Percentiles rank a stretch among this genome's conserved stretches.
phyloP scores from a whole-genome alignment of 2,113 vertebrate species.

The Psilopsiagon aurifrons region DNA sequence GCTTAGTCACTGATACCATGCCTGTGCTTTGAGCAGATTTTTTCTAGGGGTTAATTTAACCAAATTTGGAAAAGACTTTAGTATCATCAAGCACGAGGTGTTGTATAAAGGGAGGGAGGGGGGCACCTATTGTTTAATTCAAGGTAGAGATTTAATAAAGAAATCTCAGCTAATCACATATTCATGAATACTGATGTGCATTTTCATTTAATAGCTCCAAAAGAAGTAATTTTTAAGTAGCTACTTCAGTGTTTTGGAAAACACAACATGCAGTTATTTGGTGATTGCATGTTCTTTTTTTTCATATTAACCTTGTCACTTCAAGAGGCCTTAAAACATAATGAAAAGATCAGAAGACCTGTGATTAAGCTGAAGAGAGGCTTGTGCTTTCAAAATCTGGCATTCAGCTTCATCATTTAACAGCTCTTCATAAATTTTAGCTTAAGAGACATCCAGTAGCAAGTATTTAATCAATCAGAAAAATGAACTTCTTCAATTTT shows the following conservation, averaged over 20 bases:
- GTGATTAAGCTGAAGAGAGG: constrained; percentile 14
- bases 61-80: neutral
- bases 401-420: neutral
- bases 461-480: neutral
- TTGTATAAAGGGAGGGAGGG: neutral
- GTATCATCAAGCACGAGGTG: neutral
- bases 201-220: constrained; percentile 30
- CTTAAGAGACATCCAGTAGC: constrained; percentile 16
- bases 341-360: constrained; percentile 19
- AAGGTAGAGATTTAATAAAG: constrained; percentile 20
- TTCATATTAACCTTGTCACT: constrained; percentile 37
- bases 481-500: neutral
- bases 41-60: neutral
- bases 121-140: neutral
- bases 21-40: neutral
- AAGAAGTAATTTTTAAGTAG: constrained; percentile 51
- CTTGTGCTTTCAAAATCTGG: neutral
- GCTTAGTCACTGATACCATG: neutral
- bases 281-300: constrained; percentile 39
- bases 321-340: constrained; percentile 17
- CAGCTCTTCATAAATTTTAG: neutral
- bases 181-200: neutral
- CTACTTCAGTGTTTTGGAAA: constrained; percentile 32
- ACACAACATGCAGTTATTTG: constrained; percentile 23
- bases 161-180: constrained; percentile 10